Evolutionary conservation across 2,888 invertebrate species (phyloP).

Genomic region (Caenorhabditis japonica): DNA sequence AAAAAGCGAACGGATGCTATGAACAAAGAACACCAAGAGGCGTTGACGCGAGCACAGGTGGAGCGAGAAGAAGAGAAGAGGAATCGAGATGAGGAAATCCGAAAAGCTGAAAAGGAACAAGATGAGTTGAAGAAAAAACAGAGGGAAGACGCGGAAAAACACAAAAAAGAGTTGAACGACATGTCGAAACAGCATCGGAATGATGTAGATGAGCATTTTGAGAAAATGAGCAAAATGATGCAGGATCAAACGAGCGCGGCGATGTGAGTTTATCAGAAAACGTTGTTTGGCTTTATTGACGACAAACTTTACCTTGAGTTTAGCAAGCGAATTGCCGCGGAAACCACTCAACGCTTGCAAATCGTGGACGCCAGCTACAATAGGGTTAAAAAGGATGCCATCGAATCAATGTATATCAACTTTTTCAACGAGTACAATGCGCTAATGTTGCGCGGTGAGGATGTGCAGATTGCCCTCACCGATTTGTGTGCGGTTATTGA

Average conservation of each 20-base stretch:
- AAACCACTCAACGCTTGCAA: neutral
- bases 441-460: neutral
- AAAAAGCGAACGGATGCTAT: neutral
- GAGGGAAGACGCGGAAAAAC: neutral
- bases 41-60: neutral
- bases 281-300: too few species aligned
- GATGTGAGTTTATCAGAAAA: too few species aligned
- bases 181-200: neutral
- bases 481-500: too few species aligned
- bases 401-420: neutral
- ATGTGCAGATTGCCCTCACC: too few species aligned
- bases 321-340: neutral
- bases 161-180: neutral
- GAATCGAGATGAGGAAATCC: neutral
- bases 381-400: neutral
- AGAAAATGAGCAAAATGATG: neutral
- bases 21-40: neutral
- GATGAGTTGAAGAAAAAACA: neutral
- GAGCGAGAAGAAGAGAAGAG: constrained; percentile 1
- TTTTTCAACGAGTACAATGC: neutral
- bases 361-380: neutral
- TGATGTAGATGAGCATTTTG: neutral
- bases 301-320: neutral
- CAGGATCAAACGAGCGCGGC: neutral
- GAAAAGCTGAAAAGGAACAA: neutral